phyloP scores from a whole-genome alignment of 1,140 invertebrate species.

The Caerostris darwini region DNA sequence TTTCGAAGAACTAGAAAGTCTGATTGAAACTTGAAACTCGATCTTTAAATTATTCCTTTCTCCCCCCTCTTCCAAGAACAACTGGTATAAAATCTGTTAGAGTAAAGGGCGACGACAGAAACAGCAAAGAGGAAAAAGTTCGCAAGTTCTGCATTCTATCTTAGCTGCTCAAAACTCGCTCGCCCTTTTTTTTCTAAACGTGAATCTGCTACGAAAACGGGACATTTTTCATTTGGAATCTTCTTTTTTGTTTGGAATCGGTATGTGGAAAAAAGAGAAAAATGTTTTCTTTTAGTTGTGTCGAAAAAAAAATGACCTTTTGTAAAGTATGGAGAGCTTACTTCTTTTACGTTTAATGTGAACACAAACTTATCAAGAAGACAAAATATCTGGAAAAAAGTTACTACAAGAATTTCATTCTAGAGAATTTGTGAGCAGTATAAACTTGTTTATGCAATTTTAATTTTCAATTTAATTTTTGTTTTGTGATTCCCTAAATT shows the following conservation, averaged over 20 bases:
- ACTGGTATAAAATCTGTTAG: neutral
- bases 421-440: no score
- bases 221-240: neutral
- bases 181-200: neutral
- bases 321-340: neutral
- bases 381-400: neutral
- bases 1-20: neutral
- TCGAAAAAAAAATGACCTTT: neutral
- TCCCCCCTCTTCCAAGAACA: neutral
- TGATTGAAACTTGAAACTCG: conserved; percentile 36
- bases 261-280: neutral
- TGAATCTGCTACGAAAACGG: neutral
- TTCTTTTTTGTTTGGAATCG: neutral
- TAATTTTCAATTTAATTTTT: no score
- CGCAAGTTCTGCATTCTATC: conserved; percentile 16
- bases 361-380: neutral
- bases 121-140: neutral
- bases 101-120: neutral
- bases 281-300: neutral
- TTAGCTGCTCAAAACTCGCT: neutral
- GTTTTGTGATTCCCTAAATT: no score
- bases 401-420: no score
- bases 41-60: conserved; percentile 32
- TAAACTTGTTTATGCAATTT: no score
- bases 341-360: neutral